phyloP scores from a whole-genome alignment of 2,797 vertebrate species.

The Acrossocheilus wenchowensis region DNA sequence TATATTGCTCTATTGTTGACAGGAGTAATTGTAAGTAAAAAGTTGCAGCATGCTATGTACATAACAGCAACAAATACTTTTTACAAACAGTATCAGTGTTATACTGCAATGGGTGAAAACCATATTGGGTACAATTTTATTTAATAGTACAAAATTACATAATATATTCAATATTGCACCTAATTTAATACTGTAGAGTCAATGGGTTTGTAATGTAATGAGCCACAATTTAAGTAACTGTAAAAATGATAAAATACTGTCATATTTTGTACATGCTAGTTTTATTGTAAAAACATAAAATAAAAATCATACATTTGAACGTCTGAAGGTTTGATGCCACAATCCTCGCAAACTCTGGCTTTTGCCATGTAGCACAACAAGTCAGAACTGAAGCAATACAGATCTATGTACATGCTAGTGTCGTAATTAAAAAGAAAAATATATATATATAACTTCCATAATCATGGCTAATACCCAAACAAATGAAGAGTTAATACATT shows the following conservation, averaged over 20 bases:
- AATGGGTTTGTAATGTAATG: background rate
- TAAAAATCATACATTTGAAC: background rate
- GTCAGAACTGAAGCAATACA: background rate
- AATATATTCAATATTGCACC: background rate
- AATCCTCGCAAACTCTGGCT: background rate
- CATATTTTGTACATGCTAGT: background rate
- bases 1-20: background rate
- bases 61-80: background rate
- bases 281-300: background rate
- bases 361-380: background rate
- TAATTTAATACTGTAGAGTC: background rate
- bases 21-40: background rate
- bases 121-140: too few species aligned
- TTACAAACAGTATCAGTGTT: background rate
- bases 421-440: background rate
- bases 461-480: background rate
- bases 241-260: background rate
- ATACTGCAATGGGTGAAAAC: background rate
- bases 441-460: background rate
- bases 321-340: background rate
- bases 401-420: background rate
- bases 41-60: background rate
- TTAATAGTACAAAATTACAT: background rate
- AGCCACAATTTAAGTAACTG: background rate
- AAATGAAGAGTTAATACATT: conserved; percentile 1